Percentiles rank a stretch among this genome's conserved stretches.
Evolutionary conservation across 2,113 vertebrate genomes (phyloP).

Genomic region (Propithecus coquereli): DNA sequence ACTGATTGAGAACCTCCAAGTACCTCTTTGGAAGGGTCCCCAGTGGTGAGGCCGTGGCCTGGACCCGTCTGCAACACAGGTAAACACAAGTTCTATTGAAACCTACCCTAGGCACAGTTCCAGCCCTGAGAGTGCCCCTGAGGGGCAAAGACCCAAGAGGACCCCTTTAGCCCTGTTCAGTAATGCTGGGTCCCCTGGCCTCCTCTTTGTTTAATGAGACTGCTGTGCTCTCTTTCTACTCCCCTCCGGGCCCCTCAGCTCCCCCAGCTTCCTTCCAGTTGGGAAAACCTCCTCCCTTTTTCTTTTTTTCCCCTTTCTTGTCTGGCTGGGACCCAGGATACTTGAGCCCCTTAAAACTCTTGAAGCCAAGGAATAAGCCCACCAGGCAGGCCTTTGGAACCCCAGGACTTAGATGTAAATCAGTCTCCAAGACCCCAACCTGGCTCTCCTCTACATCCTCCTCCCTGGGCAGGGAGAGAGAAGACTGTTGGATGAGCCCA

Average conservation of each 20-base stretch:
- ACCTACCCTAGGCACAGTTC: not conserved
- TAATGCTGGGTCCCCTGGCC: no score
- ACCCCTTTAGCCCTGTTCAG: not conserved
- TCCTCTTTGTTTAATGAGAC: not conserved
- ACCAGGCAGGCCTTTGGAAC: not conserved
- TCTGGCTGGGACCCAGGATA: not conserved
- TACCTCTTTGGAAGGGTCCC: not conserved
- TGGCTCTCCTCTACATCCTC: not conserved
- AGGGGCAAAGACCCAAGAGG: not conserved
- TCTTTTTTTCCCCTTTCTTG: not conserved
- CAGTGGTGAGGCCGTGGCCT: not conserved
- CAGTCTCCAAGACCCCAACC: not conserved
- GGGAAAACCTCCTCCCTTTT: not conserved
- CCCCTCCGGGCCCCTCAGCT: not conserved
- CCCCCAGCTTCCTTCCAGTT: not conserved
- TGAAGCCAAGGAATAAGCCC: not conserved
- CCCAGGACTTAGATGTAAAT: constrained; percentile 1
- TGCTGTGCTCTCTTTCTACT: not conserved
- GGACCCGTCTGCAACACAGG: not conserved
- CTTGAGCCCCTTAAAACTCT: not conserved
- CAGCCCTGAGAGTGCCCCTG: not conserved
- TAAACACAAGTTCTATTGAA: not conserved
- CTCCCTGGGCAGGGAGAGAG: not conserved
- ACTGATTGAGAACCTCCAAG: not conserved
- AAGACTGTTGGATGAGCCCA: not conserved